Conservation (phyloP, 2,797 vertebrate genomes). For the Silurus lanzhouensis region DNA sequence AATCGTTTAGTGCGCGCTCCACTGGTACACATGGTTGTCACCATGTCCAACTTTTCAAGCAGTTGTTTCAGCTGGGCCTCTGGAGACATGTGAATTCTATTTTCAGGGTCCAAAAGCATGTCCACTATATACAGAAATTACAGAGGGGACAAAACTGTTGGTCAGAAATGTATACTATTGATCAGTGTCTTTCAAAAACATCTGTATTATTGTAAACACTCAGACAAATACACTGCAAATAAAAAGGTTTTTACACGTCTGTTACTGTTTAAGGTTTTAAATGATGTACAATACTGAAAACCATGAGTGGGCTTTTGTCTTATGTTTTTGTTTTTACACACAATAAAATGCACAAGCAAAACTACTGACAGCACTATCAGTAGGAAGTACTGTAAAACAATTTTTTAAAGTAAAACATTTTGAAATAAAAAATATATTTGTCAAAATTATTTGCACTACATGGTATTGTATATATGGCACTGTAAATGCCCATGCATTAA, state of each 20-base stretch:
- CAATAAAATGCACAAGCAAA: too few relatives aligned
- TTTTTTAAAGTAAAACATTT: too few relatives aligned
- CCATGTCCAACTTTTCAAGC: conserved; percentile 91
- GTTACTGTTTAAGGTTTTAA: neutral
- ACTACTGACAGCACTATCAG: too few relatives aligned
- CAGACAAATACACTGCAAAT: neutral
- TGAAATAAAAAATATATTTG: too few relatives aligned
- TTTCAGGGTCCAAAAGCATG: conserved; percentile 87
- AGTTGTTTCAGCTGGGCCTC: conserved; percentile 92
- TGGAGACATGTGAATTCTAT: conserved; percentile 86
- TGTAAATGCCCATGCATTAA: too few relatives aligned
- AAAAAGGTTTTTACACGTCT: neutral
- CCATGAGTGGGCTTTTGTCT: neutral
- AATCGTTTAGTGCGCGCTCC: conserved; percentile 91
- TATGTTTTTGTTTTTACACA: too few relatives aligned
- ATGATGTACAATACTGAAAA: neutral
- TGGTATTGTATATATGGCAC: too few relatives aligned
- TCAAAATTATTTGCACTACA: too few relatives aligned
- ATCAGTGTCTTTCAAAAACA: neutral
- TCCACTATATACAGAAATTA: conserved; percentile 78
- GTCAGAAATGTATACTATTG: neutral
- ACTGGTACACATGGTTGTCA: conserved; percentile 87
- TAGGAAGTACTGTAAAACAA: too few relatives aligned
- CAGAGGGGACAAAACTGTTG: neutral
- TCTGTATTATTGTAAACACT: neutral